These are phyloP conservation scores for Apogon talboti DNA, from an alignment of 2,797 vertebrate genomes.

Conservation along the genomic window DNA sequence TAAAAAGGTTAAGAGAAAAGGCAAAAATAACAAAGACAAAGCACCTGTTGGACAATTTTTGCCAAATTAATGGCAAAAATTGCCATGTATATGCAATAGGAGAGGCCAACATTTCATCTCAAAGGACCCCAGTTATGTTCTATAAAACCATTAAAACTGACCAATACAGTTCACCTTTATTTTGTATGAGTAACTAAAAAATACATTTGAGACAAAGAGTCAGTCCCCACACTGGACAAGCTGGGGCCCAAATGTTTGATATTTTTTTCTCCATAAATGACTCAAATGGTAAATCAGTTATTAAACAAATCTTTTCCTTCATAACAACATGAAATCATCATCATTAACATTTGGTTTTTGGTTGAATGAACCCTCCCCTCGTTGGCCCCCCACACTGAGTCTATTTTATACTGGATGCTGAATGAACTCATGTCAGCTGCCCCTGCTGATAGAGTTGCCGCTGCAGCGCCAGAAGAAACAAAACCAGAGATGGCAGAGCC, in stretches of 20 bases:
- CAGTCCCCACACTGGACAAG: constrained; percentile 3
- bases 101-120: too few relatives aligned
- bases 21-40: too few relatives aligned
- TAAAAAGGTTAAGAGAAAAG: too few relatives aligned
- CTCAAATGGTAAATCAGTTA: neutral
- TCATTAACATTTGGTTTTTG: neutral
- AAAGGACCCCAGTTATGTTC: too few relatives aligned
- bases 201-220: constrained; percentile 1
- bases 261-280: neutral
- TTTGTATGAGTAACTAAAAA: too few relatives aligned
- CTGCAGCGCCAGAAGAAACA: neutral
- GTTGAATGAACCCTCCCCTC: neutral
- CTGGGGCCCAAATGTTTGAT: neutral
- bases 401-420: neutral
- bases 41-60: too few relatives aligned
- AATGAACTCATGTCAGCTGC: neutral
- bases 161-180: too few relatives aligned
- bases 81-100: too few relatives aligned
- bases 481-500: neutral
- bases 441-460: neutral
- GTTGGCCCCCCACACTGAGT: neutral
- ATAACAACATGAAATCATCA: constrained; percentile 6
- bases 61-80: too few relatives aligned
- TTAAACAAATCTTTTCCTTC: neutral
- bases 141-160: too few relatives aligned